phyloP scores from a whole-genome alignment of 2,888 invertebrate genomes.

The Drosophila tripunctata region DNA sequence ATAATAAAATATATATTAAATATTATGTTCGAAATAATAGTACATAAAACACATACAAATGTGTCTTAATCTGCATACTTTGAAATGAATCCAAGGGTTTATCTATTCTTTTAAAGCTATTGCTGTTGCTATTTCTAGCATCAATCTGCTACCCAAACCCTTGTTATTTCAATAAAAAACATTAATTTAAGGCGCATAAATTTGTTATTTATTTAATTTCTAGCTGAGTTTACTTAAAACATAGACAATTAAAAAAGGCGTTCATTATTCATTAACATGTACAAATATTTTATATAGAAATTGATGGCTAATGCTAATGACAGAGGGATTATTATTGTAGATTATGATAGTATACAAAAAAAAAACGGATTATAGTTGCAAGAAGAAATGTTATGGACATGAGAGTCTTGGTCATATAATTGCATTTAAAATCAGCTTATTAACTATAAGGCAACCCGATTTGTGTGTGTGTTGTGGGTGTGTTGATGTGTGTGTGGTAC shows the following conservation, averaged over 20 bases:
- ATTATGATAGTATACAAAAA: conserved; percentile 14
- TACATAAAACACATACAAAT: too few relatives aligned
- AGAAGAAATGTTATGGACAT: conserved; percentile 31
- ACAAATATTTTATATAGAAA: conserved; percentile 20
- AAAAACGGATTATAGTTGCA: too few relatives aligned
- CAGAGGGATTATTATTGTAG: conserved; percentile 21
- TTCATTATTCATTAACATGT: conserved; percentile 24
- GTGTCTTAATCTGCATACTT: too few relatives aligned
- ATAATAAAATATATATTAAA: too few relatives aligned
- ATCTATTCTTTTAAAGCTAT: too few relatives aligned
- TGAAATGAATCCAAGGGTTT: too few relatives aligned
- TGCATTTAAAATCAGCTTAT: conserved; percentile 61
- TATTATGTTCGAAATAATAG: too few relatives aligned
- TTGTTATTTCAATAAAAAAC: neutral
- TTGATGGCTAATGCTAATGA: conserved; percentile 46
- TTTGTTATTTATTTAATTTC: conserved; percentile 52
- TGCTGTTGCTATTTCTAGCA: too few relatives aligned
- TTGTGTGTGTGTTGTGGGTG: conserved; percentile 31
- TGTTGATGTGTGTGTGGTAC: conserved; percentile 30
- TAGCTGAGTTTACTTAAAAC: conserved; percentile 46
- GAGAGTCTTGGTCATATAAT: conserved; percentile 45
- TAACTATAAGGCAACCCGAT: conserved; percentile 75
- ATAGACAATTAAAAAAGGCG: conserved; percentile 42
- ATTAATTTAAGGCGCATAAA: conserved; percentile 32
- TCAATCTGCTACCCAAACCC: too few relatives aligned